Conservation (phyloP, 2,888 invertebrate genomes). For the Drosophila flavopinicola region DNA sequence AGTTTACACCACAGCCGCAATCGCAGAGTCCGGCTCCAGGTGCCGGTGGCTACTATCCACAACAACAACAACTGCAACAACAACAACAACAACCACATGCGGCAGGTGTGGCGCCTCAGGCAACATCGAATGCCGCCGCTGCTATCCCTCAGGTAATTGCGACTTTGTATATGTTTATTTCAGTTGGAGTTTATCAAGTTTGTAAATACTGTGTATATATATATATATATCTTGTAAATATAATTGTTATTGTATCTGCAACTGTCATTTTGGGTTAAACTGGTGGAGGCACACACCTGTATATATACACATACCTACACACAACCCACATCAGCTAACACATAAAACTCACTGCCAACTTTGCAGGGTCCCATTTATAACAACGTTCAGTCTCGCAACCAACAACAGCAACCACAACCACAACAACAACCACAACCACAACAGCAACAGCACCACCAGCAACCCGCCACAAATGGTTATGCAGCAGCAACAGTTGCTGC, state of each 20-base stretch:
- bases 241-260: constrained; percentile 56
- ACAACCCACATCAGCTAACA: constrained; percentile 29
- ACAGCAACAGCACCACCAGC: constrained; percentile 44
- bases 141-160: constrained; percentile 78
- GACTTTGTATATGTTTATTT: constrained; percentile 26
- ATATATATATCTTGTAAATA: constrained; percentile 57
- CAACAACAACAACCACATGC: constrained; percentile 63
- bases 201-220: constrained; percentile 44
- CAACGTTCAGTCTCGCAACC: constrained; percentile 72
- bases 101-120: too few species aligned
- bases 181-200: constrained; percentile 4
- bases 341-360: constrained; percentile 57
- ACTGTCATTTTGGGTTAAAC: constrained; percentile 56
- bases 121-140: constrained; percentile 33
- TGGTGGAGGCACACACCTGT: constrained; percentile 46
- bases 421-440: constrained; percentile 35
- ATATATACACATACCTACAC: constrained; percentile 9
- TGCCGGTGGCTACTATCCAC: constrained; percentile 66
- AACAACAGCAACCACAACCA: constrained; percentile 35
- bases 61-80: constrained; percentile 51
- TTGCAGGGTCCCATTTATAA: constrained; percentile 81
- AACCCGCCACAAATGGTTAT: constrained; percentile 58
- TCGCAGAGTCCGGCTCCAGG: constrained; percentile 73
- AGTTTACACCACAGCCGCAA: constrained; percentile 83
- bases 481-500: constrained; percentile 41